These are phyloP conservation scores for Phaethon lepturus DNA, from an alignment of 2,113 vertebrate genomes.

Conservation along the genomic window DNA sequence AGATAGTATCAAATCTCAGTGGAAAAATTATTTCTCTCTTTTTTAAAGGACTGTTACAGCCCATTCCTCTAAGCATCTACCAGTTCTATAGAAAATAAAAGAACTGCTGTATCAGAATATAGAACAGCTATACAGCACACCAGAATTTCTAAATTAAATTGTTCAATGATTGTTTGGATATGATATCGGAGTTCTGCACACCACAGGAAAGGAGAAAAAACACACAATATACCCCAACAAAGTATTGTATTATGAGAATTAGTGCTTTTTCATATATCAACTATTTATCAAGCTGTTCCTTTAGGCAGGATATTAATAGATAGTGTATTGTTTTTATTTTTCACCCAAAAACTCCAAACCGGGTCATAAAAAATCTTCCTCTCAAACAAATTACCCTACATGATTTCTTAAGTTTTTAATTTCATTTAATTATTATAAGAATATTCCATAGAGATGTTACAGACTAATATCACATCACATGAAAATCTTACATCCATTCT, in stretches of 20 bases:
- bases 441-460: not conserved
- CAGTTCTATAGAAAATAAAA: not conserved
- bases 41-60: not conserved
- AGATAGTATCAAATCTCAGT: not conserved
- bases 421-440: not conserved
- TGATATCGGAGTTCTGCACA: not conserved
- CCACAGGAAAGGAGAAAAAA: not conserved
- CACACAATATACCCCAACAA: not conserved
- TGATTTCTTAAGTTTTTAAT: accelerated
- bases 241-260: not conserved
- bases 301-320: not conserved
- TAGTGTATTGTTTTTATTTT: not conserved
- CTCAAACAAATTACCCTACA: not conserved
- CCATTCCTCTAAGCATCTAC: not conserved
- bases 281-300: not conserved
- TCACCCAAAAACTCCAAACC: not conserved
- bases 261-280: not conserved
- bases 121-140: not conserved
- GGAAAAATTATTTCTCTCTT: not conserved
- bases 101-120: not conserved
- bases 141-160: not conserved
- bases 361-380: not conserved
- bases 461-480: not conserved
- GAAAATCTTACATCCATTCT: not conserved
- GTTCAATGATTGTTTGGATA: not conserved